phyloP scores from a whole-genome alignment of 1,140 invertebrate species.

The Aplysia californica region DNA sequence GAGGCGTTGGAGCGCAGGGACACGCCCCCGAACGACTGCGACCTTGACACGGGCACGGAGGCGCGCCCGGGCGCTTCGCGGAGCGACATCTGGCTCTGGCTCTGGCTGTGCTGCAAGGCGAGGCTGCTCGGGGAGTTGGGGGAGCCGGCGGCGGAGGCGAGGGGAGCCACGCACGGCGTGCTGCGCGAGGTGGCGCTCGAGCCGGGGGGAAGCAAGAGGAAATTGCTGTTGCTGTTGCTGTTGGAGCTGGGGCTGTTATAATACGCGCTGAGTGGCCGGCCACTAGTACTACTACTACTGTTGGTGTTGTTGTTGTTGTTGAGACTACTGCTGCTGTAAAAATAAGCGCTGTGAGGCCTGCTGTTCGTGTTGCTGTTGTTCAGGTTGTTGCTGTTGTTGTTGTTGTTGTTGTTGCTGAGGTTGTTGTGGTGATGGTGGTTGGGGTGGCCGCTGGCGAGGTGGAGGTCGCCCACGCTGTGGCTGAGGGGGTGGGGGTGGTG shows the following conservation, averaged over 20 bases:
- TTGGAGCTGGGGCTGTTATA: background rate
- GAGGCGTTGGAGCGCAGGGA: conserved; percentile 30
- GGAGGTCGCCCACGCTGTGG: background rate
- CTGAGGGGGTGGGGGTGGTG: background rate
- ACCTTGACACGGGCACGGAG: conserved; percentile 42
- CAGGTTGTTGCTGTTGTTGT: background rate
- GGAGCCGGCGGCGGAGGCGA: background rate
- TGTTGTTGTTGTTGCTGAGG: background rate
- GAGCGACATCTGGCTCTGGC: conserved; percentile 15
- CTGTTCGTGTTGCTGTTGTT: background rate
- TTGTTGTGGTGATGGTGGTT: background rate
- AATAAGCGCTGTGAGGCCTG: no score
- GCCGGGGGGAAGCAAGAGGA: background rate
- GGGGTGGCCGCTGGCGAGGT: background rate
- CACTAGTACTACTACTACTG: no score
- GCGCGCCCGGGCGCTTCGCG: background rate
- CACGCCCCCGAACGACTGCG: conserved; percentile 60
- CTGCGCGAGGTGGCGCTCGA: background rate
- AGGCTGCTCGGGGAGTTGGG: conserved; percentile 1
- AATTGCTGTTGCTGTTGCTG: conserved; percentile 15
- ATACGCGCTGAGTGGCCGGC: no score
- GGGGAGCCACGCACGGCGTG: background rate
- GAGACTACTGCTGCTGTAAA: background rate
- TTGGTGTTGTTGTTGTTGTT: background rate
- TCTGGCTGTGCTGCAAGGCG: conserved; percentile 19